Base-by-base conservation (phyloP, 2,113 vertebrate genomes). In the Nycticebus coucang region DNA sequence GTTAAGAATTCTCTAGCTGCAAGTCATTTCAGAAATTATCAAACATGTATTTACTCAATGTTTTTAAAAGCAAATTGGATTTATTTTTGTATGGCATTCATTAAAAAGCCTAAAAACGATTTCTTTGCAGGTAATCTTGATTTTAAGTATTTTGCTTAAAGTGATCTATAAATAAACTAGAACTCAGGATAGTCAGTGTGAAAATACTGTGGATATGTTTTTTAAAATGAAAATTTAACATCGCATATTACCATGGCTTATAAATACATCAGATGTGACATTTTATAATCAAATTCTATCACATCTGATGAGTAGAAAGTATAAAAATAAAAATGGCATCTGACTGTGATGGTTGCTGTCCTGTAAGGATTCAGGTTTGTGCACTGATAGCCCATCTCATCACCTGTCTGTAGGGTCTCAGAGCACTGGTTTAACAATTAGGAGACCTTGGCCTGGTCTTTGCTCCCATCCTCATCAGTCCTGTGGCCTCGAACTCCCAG, bases 41-140 rank as follows among this genome's bases (percentile, higher is more conserved):
- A 81, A 81, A 84, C 35, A 59, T 86, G 94, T 93, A 87, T 84
- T 94, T 91, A 26, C 41, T 55, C 33, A 17, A 13, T 59, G 37
- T 66, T 89, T 94, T 94, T 45, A 95, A 93, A 93, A 93, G 17
- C 69, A 94, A 94, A 71, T 66, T 55, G 69, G 69, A 84, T 72
- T 26, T 24, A 35, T 75, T 64, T 95, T 92, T 85, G 15, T 64
- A 55, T 84, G 71, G 7, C 72, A 62, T 92, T 95, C 84, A 85
- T 95, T 94, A 93, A 95, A 94, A 86, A 87, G 50, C 19, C 60
- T 74, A 78, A 89, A n/a, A 18, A 80, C 26, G 81, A 45, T 93
- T 95, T 93, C 64, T 85, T 85, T 91, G 35, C 57, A 95, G 50
- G 90, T 94, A 37, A 92, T 75, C 66, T 64, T 72, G 66, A 78